These are phyloP conservation scores for Butorides virescens DNA, from an alignment of 2,113 vertebrate species.

Conservation along the genomic window DNA sequence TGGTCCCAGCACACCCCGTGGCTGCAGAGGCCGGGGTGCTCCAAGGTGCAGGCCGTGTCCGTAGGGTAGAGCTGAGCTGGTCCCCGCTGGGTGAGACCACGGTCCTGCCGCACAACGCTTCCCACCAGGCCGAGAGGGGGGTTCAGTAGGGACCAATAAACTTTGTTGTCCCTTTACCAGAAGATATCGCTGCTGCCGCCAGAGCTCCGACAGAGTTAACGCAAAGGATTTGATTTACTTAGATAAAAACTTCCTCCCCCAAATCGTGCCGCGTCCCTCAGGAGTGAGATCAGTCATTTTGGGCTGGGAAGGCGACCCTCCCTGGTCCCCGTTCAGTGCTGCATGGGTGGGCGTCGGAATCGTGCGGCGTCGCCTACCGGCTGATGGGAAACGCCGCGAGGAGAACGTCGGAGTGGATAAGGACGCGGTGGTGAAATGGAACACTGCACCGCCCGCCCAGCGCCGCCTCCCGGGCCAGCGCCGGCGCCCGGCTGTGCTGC, in stretches of 20 bases:
- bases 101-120: background rate
- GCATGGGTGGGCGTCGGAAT: background rate
- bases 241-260: background rate
- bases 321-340: background rate
- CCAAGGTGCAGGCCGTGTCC: background rate
- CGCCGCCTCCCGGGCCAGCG: background rate
- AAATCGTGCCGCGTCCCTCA: background rate
- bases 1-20: background rate
- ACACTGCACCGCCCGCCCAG: background rate
- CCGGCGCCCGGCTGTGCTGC: background rate
- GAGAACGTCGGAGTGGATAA: background rate
- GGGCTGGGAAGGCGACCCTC: background rate
- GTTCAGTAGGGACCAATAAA: background rate
- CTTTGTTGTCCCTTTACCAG: background rate
- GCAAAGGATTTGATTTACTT: background rate
- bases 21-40: background rate
- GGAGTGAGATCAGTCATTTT: background rate
- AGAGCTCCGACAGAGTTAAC: background rate
- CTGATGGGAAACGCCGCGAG: background rate
- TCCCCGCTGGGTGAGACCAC: background rate
- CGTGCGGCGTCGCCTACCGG: background rate
- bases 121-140: background rate
- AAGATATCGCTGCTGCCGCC: background rate
- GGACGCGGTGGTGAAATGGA: constrained; percentile 12
- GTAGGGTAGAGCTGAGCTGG: background rate